Conservation (phyloP, 2,797 vertebrate species). For the Melanotaenia boesemani region DNA sequence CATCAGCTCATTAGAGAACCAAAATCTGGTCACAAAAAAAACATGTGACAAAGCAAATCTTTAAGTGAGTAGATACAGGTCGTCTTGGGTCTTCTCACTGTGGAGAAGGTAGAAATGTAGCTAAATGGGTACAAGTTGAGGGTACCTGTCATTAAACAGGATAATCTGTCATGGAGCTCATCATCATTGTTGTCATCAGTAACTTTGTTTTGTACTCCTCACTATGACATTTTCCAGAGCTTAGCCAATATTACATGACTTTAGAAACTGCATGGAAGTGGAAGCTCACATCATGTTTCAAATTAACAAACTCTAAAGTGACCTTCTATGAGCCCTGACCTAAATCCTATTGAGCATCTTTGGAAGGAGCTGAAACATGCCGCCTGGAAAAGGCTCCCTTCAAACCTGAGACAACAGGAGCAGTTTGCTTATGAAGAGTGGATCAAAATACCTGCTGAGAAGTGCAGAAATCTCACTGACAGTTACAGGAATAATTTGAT, state of each 20-base stretch:
- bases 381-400: too few relatives aligned
- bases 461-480: too few relatives aligned
- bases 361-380: too few relatives aligned
- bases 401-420: too few relatives aligned
- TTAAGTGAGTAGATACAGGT: neutral
- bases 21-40: neutral
- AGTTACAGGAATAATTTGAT: too few relatives aligned
- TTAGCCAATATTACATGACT: neutral
- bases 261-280: conserved; percentile 3
- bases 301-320: neutral
- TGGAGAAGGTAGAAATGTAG: neutral
- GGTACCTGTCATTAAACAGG: conserved; percentile 8
- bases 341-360: too few relatives aligned
- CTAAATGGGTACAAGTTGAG: neutral
- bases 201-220: neutral
- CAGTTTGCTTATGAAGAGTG: too few relatives aligned
- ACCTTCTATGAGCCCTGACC: too few relatives aligned
- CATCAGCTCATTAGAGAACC: too few relatives aligned
- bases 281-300: neutral
- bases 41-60: neutral
- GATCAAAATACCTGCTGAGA: too few relatives aligned
- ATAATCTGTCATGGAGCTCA: conserved; percentile 16
- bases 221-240: neutral
- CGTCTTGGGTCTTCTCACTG: neutral
- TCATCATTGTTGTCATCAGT: neutral